phyloP scores from a whole-genome alignment of 2,888 invertebrate genomes.

The Strigamia crassipes region DNA sequence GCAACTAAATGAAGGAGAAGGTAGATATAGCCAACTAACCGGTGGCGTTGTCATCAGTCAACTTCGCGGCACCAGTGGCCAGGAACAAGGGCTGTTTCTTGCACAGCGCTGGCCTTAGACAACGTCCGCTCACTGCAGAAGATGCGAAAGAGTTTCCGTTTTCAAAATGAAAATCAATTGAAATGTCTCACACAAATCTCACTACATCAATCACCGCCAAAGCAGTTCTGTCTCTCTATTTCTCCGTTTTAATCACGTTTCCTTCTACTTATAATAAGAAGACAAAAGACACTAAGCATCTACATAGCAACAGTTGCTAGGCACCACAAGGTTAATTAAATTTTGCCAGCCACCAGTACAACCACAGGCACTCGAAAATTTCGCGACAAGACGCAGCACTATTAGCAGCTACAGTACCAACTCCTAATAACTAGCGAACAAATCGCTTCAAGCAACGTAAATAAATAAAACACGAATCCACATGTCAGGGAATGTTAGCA shows the following conservation, averaged over 20 bases:
- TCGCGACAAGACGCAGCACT: constrained; percentile 42
- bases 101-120: constrained; percentile 28
- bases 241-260: constrained; percentile 29
- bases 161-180: constrained; percentile 38
- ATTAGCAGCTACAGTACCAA: constrained; percentile 42
- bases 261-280: not conserved
- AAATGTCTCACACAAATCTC: constrained; percentile 20
- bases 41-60: constrained; percentile 38
- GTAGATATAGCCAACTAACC: constrained; percentile 40
- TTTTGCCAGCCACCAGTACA: constrained; percentile 39
- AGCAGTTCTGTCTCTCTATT: not conserved
- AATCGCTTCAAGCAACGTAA: constrained; percentile 20
- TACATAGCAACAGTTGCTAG: constrained; percentile 42
- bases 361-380: constrained; percentile 40
- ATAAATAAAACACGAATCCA: not conserved
- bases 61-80: constrained; percentile 38
- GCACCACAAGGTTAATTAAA: constrained; percentile 27
- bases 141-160: constrained; percentile 28
- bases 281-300: constrained; percentile 33
- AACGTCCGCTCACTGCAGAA: constrained; percentile 35
- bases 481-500: too few species aligned
- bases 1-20: constrained; percentile 42
- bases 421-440: constrained; percentile 19
- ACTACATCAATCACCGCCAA: constrained; percentile 36
- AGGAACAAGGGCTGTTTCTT: constrained; percentile 42